Conservation (phyloP, 2,113 vertebrate species). For the rabbit (Oryctolagus cuniculus) region DNA sequence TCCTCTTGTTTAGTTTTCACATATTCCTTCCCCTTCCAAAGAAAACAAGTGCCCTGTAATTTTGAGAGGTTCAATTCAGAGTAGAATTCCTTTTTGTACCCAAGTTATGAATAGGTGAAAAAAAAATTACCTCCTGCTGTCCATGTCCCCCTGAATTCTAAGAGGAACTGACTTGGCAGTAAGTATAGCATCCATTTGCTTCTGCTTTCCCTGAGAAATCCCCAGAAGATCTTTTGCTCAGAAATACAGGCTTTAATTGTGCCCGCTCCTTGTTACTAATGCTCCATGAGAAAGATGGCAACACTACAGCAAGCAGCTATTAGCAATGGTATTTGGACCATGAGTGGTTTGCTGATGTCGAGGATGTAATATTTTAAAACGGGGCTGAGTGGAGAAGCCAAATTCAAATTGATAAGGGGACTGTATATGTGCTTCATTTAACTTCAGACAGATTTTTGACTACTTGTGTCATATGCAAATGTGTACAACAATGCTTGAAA, state of each 20-base stretch:
- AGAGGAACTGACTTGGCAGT: not conserved
- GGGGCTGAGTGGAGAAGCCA: slow-evolving; percentile 57
- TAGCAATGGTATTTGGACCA: not conserved
- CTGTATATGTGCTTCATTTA: slow-evolving; percentile 78
- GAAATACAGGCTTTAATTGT: not conserved
- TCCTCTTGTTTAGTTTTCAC: not conserved
- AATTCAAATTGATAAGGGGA: slow-evolving; percentile 64
- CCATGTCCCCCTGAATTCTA: not conserved
- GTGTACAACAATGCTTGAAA: slow-evolving; percentile 87
- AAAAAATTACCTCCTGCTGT: not conserved
- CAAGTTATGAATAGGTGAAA: not conserved
- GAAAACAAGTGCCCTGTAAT: not conserved
- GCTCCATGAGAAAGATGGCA: slow-evolving; percentile 2
- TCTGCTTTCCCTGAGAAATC: slow-evolving; percentile 33
- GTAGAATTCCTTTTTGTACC: slow-evolving; percentile 14
- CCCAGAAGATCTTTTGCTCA: slow-evolving; percentile 30
- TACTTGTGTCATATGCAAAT: slow-evolving; percentile 83
- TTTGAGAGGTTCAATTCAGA: not conserved
- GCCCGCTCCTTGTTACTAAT: slow-evolving; percentile 49
- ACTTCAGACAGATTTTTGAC: slow-evolving; percentile 80
- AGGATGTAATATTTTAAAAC: slow-evolving; percentile 50
- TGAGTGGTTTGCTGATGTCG: slow-evolving; percentile 59
- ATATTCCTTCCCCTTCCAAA: not conserved
- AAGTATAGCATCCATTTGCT: slow-evolving; percentile 22
- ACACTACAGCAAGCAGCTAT: not conserved